Evolutionary conservation across 1,140 invertebrate genomes (phyloP), one percentile per base, ranked within the genome.

Genomic region (Panagrolaimus sp.): DNA sequence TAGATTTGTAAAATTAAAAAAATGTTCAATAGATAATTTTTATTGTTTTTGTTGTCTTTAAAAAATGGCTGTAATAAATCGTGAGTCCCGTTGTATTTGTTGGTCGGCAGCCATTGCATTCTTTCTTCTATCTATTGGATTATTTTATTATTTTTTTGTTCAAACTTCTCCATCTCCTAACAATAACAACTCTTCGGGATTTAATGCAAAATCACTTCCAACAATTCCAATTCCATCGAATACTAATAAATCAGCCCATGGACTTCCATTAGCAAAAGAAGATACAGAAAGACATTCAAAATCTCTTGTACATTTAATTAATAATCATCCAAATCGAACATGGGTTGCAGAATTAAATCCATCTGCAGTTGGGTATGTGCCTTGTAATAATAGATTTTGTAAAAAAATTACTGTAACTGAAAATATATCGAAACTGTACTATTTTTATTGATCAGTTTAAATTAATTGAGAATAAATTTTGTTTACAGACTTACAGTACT

Each of bases 141-240:
- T 57, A 57, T 57, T 57, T 8, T 57, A 57, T 20, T 27, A 57
- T 27, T 57, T 57, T 16, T 57, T 57, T 20, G 51, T 57, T n/a
- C 51, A 57, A 38, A 38, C 31, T 38, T 38, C 31, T 38, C 7
- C 31, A 38, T 38, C 31, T 2, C 7, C 31, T 38, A 38, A 38
- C 7, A 38, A 38, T 7, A 38, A 38, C 31, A 38, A 38, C 7
- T 2, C 31, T 16, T 25, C 14, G 1, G 51, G 27, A 11, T 20
- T 13, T 11, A 57, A 57, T 16, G 14, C 51, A 11, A 57, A 57
- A 25, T 57, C 27, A 27, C 20, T 25, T 57, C 20, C 27, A 2
- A 57, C 20, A 51, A 25, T 20, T 11, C n/a, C 51, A 57, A 57
- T 20, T n/a, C 11, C 51, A 25, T n/a, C n/a, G n/a, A n/a, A n/a